Evolutionary conservation across 1,140 invertebrate genomes (phyloP), one percentile per base, ranked within the genome.

Genomic region (Gerris buenoi): DNA sequence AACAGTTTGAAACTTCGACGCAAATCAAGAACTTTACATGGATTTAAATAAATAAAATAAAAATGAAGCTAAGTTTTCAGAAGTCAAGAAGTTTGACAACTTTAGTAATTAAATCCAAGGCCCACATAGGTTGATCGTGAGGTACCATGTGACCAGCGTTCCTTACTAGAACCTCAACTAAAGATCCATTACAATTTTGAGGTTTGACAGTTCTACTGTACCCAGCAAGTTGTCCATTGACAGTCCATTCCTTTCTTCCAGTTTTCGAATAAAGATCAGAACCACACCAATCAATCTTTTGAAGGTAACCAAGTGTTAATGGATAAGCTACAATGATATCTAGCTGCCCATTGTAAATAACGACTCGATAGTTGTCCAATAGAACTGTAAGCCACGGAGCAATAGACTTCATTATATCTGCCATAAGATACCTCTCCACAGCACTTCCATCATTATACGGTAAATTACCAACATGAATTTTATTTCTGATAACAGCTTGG

Each of bases 281-380:
- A 18, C 77, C 75, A n/a, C 70, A 72, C 81, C 81, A 83, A 15
- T 76, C 65, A 2, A 83, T 67, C 14, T 74, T 74, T 25, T 74
- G 68, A 1, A 93, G 74, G 74, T 87, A 91, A 70, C 86, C 86
- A 61, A 86, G 81, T 0, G 89, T 91, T 28, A 88, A 73, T 0
- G 89, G 85, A 76, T 90, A 90, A 1, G 89, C 86, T 1, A 91
- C 86, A 72, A 93, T 91, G 22, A 94, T 86, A 74, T 94, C 91
- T 46, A 93, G 73, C 73, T 93, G 89, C 0, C 91, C 91, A 73
- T 85, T 91, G 74, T 92, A 94, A 63, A 89, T 81, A 2, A 89
- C 77, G 2, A 88, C 82, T 75, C 82, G 82, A 72, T 90, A 91
- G 67, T 84, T 63, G 73, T 84, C 71, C 80, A 84, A 67, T 0